phyloP scores from a whole-genome alignment of 2,113 vertebrate genomes.

The Malurus elegans region DNA sequence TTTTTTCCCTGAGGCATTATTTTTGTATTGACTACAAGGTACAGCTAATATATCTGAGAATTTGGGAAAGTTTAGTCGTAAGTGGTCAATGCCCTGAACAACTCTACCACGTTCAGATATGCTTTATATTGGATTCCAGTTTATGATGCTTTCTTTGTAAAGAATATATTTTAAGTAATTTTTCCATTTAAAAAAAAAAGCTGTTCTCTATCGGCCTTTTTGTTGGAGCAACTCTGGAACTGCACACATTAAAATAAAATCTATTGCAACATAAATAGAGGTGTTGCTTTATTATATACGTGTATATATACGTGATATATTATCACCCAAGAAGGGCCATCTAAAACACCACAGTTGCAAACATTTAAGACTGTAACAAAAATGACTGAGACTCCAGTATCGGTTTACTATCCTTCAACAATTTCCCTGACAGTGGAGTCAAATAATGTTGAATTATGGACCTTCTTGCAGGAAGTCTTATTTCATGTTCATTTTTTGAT shows the following conservation, averaged over 20 bases:
- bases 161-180: neutral
- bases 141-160: neutral
- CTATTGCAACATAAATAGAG: constrained; percentile 51
- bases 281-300: constrained; percentile 54
- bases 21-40: neutral
- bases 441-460: constrained; percentile 82
- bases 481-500: constrained; percentile 78
- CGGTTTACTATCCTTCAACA: constrained; percentile 77
- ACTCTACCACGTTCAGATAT: neutral
- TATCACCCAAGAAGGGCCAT: constrained; percentile 52
- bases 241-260: neutral
- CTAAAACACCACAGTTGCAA: constrained; percentile 68
- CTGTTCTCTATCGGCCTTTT: neutral
- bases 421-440: constrained; percentile 75
- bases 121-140: neutral
- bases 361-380: constrained; percentile 77
- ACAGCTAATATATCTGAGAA: neutral
- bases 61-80: neutral
- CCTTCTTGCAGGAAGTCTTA: constrained; percentile 75
- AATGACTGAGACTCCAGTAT: constrained; percentile 68
- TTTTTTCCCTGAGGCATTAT: neutral
- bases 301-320: constrained; percentile 50
- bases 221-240: neutral
- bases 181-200: constrained; percentile 15
- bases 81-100: neutral